Conservation (phyloP, 2,797 vertebrate species). For the Remorina albescens region DNA sequence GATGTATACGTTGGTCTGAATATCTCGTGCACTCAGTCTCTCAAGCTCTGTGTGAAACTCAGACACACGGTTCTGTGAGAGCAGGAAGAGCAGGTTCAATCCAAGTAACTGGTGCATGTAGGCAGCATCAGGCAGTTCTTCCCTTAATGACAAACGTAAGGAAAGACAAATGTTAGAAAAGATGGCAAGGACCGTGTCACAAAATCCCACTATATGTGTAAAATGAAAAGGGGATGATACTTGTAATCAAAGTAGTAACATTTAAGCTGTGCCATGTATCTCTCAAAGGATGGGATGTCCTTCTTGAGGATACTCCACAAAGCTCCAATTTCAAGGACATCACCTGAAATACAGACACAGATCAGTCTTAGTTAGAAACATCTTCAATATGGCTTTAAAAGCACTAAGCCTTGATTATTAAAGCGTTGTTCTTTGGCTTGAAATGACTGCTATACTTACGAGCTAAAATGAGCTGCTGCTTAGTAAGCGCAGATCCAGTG, state of each 20-base stretch:
- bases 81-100: slow-evolving; percentile 95
- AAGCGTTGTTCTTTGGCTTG: neutral
- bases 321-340: slow-evolving; percentile 95
- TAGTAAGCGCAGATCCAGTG: slow-evolving; percentile 88
- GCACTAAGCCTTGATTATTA: neutral
- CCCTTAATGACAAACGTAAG: slow-evolving; percentile 74
- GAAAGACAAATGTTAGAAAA: slow-evolving; percentile 12
- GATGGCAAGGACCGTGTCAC: accelerated
- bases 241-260: slow-evolving; percentile 99
- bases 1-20: slow-evolving; percentile 96
- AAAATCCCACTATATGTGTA: neutral
- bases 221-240: slow-evolving; percentile 77
- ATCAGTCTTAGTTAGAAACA: neutral
- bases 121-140: slow-evolving; percentile 92
- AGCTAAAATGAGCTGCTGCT: slow-evolving; percentile 94
- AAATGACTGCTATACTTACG: slow-evolving; percentile 83
- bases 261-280: slow-evolving; percentile 97
- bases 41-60: slow-evolving; percentile 98
- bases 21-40: slow-evolving; percentile 90
- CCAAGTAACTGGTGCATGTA: slow-evolving; percentile 95
- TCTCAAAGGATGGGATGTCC: slow-evolving; percentile 95
- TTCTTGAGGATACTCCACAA: slow-evolving; percentile 96
- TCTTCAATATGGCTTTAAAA: neutral
- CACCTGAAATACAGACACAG: slow-evolving; percentile 81
- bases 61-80: slow-evolving; percentile 96